Conservation (phyloP, 1,140 invertebrate genomes). For the Lanistes nyassanus region DNA sequence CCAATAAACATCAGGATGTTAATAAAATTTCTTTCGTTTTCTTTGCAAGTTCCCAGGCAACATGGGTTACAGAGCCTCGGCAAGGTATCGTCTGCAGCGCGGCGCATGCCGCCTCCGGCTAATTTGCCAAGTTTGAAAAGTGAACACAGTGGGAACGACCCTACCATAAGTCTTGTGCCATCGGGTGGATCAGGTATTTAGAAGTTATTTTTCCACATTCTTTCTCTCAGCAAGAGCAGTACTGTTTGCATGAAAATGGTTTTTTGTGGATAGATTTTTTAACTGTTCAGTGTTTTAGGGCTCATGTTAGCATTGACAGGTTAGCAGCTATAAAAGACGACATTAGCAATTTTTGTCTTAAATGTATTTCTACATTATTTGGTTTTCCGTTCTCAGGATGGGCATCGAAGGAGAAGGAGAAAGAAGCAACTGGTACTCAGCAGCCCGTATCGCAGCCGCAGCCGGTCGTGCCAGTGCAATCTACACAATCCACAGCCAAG, state of each 20-base stretch:
- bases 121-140: conserved; percentile 98
- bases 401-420: conserved; percentile 72
- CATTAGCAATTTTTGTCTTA: background rate
- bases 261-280: too few species aligned
- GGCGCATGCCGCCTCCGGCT: conserved; percentile 88
- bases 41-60: conserved; percentile 82
- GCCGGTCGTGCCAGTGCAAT: conserved; percentile 61
- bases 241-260: too few species aligned
- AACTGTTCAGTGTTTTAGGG: too few species aligned
- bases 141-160: conserved; percentile 83
- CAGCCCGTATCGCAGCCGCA: conserved; percentile 63
- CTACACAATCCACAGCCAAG: conserved; percentile 47
- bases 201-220: too few species aligned
- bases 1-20: too few species aligned
- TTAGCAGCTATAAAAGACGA: background rate
- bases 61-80: conserved; percentile 99
- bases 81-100: conserved; percentile 89
- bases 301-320: conserved; percentile 10
- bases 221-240: too few species aligned
- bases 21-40: background rate
- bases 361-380: background rate
- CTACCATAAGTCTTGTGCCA: conserved; percentile 78
- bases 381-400: conserved; percentile 72
- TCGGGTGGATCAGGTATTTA: conserved; percentile 72
- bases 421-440: conserved; percentile 58